Evolutionary conservation across 2,113 vertebrate genomes (phyloP).

Genomic region (Nycticorax nycticorax): DNA sequence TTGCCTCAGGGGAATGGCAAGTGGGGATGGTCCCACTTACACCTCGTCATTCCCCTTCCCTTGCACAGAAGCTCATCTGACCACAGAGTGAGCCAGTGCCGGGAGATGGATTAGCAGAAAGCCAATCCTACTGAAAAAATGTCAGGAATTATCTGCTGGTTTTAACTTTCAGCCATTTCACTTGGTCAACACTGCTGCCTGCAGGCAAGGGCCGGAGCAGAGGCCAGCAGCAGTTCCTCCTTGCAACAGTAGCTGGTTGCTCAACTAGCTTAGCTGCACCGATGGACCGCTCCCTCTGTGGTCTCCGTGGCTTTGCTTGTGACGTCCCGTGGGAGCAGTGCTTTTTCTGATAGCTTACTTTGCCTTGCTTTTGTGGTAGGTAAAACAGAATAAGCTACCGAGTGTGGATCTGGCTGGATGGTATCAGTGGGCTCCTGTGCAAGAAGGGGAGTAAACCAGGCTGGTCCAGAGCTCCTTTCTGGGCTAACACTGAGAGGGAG

Average conservation of each 20-base stretch:
- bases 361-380: not conserved
- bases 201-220: not conserved
- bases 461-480: not conserved
- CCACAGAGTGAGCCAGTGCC: accelerated
- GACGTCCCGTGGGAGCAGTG: not conserved
- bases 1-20: not conserved
- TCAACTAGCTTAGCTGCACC: not conserved
- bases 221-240: not conserved
- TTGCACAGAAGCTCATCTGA: not conserved
- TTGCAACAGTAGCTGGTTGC: not conserved
- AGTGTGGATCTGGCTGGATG: not conserved
- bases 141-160: not conserved
- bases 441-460: not conserved
- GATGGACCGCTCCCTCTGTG: not conserved
- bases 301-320: not conserved
- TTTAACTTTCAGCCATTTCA: not conserved
- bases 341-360: not conserved
- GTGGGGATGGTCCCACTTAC: not conserved
- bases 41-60: not conserved
- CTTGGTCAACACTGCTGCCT: not conserved
- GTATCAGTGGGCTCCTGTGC: not conserved
- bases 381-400: not conserved
- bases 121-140: not conserved
- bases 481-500: not conserved
- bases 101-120: not conserved